phyloP scores from a whole-genome alignment of 1,140 invertebrate species.

The Centruroides vittatus region DNA sequence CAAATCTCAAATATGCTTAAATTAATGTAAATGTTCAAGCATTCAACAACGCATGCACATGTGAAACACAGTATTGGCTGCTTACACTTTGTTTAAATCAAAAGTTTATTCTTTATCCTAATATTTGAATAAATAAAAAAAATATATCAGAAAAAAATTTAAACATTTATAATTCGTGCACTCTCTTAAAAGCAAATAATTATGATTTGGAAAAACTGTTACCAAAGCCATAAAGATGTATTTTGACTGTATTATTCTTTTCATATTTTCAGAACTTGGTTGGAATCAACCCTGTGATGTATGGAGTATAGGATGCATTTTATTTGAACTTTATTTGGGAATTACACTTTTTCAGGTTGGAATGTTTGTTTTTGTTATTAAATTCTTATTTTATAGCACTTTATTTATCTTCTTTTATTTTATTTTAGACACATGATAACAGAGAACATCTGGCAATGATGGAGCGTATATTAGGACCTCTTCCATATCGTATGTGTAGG shows the following conservation, averaged over 20 bases:
- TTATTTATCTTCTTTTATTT: neutral
- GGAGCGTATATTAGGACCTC: conserved; percentile 91
- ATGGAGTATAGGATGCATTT: conserved; percentile 98
- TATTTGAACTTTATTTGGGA: conserved; percentile 96
- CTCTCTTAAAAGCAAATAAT: no score
- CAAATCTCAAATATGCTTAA: no score
- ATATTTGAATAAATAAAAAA: no score
- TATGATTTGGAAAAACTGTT: neutral
- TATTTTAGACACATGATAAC: conserved; percentile 88
- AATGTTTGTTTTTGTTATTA: neutral
- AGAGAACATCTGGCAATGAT: conserved; percentile 99
- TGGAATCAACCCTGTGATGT: conserved; percentile 99
- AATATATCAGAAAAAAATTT: no score
- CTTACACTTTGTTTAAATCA: no score
- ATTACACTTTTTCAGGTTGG: conserved; percentile 79
- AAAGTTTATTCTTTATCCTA: no score
- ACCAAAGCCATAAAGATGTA: neutral
- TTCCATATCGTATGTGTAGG: conserved; percentile 88
- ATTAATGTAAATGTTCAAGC: no score
- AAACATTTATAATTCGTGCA: no score
- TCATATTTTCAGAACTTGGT: conserved; percentile 61
- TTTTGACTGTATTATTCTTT: neutral
- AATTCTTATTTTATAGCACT: no score
- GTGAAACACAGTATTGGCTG: no score
- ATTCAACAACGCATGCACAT: no score